phyloP scores from a whole-genome alignment of 2,888 invertebrate species.

The Polymixis lichenea region DNA sequence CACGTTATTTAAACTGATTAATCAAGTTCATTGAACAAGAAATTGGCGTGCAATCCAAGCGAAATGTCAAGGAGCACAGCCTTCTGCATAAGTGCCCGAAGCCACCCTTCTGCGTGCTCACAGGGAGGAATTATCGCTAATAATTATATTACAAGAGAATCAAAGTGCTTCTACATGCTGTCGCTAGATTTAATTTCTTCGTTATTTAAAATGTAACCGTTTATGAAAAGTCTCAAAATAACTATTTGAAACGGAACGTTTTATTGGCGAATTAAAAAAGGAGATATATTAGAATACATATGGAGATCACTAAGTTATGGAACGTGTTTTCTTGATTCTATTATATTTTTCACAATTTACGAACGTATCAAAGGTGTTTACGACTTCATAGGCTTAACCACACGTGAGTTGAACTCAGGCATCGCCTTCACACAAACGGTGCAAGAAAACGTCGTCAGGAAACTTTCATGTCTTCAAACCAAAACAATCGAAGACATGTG shows the following conservation, averaged over 20 bases:
- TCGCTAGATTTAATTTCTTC: slow-evolving; percentile 18
- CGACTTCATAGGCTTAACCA: not conserved
- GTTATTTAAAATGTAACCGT: slow-evolving; percentile 8
- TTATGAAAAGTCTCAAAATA: not conserved
- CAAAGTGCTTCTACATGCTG: slow-evolving; percentile 44
- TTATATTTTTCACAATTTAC: not conserved
- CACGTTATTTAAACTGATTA: slow-evolving; percentile 30
- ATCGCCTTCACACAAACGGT: no score
- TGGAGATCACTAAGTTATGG: not conserved
- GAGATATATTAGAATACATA: not conserved
- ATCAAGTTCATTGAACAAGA: slow-evolving; percentile 46
- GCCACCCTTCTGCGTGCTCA: slow-evolving; percentile 45
- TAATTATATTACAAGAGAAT: slow-evolving; percentile 59
- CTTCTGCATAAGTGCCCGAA: slow-evolving; percentile 54
- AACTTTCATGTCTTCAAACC: no score
- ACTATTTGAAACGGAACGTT: not conserved
- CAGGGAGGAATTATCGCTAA: slow-evolving; percentile 50
- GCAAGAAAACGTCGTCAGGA: no score
- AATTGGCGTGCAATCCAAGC: slow-evolving; percentile 42
- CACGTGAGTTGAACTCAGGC: no score
- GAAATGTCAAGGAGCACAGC: slow-evolving; percentile 48
- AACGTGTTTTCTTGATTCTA: not conserved
- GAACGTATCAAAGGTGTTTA: not conserved
- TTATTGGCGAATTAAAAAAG: not conserved
- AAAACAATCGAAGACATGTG: no score